Percentiles rank a stretch among this genome's conserved stretches.
Conservation (phyloP, 2,888 invertebrate species). For the Sphaerophoria taeniata region DNA sequence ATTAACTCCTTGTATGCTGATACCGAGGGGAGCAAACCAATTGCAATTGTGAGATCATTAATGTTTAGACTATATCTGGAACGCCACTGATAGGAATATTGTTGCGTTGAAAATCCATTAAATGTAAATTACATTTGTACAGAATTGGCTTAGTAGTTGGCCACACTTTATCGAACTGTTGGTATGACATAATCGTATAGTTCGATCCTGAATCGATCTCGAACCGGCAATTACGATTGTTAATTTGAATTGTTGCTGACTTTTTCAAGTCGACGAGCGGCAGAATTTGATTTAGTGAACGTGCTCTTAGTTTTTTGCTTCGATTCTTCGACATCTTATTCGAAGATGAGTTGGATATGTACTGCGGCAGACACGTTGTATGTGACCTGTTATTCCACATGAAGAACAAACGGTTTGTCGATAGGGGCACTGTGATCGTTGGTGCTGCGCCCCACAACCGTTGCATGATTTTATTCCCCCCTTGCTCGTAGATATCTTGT, state of each 20-base stretch:
- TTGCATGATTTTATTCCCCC: neutral
- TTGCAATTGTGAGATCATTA: neutral
- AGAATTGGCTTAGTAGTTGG: too few relatives aligned
- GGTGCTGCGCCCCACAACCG: neutral
- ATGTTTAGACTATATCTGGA: too few relatives aligned
- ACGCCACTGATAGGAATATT: too few relatives aligned
- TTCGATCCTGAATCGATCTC: too few relatives aligned
- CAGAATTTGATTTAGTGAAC: too few relatives aligned
- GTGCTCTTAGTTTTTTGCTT: neutral
- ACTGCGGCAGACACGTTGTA: neutral
- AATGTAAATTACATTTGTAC: too few relatives aligned
- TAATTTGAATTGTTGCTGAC: too few relatives aligned
- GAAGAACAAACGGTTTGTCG: neutral
- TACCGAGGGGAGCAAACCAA: neutral
- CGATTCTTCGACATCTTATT: conserved; percentile 1
- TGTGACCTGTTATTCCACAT: neutral
- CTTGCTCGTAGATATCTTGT: neutral
- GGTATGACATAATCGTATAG: too few relatives aligned
- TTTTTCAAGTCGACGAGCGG: too few relatives aligned
- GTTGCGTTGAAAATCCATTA: too few relatives aligned
- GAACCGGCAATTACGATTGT: too few relatives aligned
- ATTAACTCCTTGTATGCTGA: conserved; percentile 4
- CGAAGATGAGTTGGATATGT: neutral
- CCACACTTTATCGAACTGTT: too few relatives aligned
- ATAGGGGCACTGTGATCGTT: neutral